Evolutionary conservation across 2,113 vertebrate genomes (phyloP), one percentile per base, ranked within the genome.

Genomic region (Tragelaphus imberbis): DNA sequence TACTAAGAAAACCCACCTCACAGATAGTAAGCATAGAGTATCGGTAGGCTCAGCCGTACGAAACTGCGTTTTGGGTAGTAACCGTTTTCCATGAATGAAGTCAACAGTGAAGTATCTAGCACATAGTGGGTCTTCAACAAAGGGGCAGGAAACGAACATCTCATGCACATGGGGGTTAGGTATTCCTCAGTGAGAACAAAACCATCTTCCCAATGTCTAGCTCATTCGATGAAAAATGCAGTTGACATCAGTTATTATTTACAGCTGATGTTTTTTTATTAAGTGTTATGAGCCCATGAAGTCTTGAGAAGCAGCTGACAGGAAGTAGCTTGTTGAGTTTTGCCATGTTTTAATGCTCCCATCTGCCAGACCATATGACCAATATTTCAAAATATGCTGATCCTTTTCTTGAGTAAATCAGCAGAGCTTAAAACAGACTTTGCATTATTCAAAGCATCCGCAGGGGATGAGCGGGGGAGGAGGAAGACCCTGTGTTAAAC

Each of bases 391-490:
- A 99, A 97, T 84, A 97, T 90, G 98, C 97, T 84, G 7, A 85
- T 96, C 40, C 58, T 97, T 97, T 96, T 98, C 81, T 98, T n/a
- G 56, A 98, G 91, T 97, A 98, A 98, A 98, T 97, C 93, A 97
- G 14, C 92, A 96, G 85, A 96, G 95, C 93, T 98, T 98, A 84
- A 98, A 98, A 98, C 97, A 98, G 94, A 79, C 87, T 94, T 97
- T 47, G 95, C 97, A 93, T 98, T 98, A 98, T 98, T 98, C 96
- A 98, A 96, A 98, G 61, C 88, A 98, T 98, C 96, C 81, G 0
- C 86, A 89, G 71, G 81, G 86, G 94, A 90, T 77, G 95, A 95
- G 97, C 89, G 81, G 88, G 96, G 53, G 10, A 96, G 61, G 88
- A 97, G 96, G 97, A 98, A 96, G 96, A 51, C 92, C 95, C 92